Evolutionary conservation across 2,797 vertebrate species (phyloP), one percentile per base, ranked within the genome.

Genomic region (Merluccius polli): DNA sequence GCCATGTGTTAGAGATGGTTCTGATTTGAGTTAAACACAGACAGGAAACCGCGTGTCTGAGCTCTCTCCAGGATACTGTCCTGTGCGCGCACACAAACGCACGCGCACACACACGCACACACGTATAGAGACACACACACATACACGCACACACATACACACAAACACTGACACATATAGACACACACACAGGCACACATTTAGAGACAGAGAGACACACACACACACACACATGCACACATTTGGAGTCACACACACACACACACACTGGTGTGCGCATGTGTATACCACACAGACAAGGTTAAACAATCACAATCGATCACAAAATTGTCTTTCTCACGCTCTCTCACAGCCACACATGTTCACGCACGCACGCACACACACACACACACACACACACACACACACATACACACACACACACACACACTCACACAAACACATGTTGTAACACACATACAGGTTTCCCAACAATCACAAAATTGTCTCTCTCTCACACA

Each of bases 11-110:
- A 88, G 91, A 95, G 92, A 95, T 95, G 94, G 92, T 90, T 95
- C 93, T 94, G 92, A 93, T 93, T 92, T 89, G 90, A 94, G 92
- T 93, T 94, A 95, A 95, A 96, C 93, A 95, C 90, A 98, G 95
- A 97, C 96, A 97, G 96, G 96, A 98, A 97, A 97, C 96, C 95
- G 86, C 92, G 94, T 92, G 96, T 97, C 95, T 98, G 95, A 95
- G 95, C 94, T 92, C 90, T 92, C 90, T 94, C 90, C 90, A 84
- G 81, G 75, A 63, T 76, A 63, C 81, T 78, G 77, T 71, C 33
- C 77, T 75, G 73, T 27, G 73, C 48, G n/a, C 2, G 8, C 59
- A n/a, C 74, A 52, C 71, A 41, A 4, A 27, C 18, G 73, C 27
- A 65, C 73, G 29, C 75, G 27, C 35, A 16, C 38, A 4, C 5